Percentiles rank a stretch among this genome's conserved stretches.
Conservation (phyloP, 2,888 invertebrate genomes). For the Anodontia alba region DNA sequence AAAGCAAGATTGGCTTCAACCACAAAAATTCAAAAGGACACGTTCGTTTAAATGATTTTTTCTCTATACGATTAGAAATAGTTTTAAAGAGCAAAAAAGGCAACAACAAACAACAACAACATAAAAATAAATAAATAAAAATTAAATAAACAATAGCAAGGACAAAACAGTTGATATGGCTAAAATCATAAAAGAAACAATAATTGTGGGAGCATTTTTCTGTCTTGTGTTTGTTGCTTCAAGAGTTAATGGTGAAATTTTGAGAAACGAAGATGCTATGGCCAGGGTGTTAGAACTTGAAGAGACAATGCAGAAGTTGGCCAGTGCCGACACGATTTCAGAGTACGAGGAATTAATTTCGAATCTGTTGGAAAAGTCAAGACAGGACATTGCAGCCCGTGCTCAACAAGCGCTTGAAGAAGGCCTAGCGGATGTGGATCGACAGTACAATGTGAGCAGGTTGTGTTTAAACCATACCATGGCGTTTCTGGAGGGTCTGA, state of each 20-base stretch:
- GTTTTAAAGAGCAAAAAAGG: too few relatives aligned
- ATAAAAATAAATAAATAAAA: too few relatives aligned
- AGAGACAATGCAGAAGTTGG: background rate
- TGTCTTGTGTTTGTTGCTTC: background rate
- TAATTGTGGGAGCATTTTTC: too few relatives aligned
- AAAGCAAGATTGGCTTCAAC: too few relatives aligned
- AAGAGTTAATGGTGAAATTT: background rate
- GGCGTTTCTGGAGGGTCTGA: background rate
- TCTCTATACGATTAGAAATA: too few relatives aligned
- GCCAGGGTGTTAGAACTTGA: background rate
- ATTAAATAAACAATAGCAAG: too few relatives aligned
- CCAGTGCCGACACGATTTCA: background rate
- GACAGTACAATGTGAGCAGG: background rate
- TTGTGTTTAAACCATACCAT: background rate
- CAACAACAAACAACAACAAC: too few relatives aligned
- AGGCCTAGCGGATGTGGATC: background rate
- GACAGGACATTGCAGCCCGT: background rate
- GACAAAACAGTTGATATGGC: too few relatives aligned
- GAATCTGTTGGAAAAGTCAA: background rate
- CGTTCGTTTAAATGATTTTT: too few relatives aligned
- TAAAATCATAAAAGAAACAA: too few relatives aligned
- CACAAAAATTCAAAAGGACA: too few relatives aligned
- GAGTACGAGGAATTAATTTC: background rate
- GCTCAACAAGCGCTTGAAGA: background rate
- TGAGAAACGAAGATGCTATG: background rate